Base-by-base conservation (phyloP, 2,888 invertebrate genomes). In the Ypsolopha scabrella region DNA sequence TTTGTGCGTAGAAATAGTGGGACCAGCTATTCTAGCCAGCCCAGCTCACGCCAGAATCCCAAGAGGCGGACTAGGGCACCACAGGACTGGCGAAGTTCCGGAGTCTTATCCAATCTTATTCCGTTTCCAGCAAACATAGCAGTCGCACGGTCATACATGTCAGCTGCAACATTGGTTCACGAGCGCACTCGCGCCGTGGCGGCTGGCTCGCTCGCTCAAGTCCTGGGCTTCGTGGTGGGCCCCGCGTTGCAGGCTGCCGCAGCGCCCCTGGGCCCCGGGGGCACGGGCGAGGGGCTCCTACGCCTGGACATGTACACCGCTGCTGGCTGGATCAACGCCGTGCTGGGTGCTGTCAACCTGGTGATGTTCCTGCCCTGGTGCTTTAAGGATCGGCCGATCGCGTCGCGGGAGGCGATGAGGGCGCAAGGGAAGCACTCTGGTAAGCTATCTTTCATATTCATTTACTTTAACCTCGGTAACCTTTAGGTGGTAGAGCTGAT, bases 291-390 rank as follows among this genome's bases (percentile, higher is more conserved):
- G n/a, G 68, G 73, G 53, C 78, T 89, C 7, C 68, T 94, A 45
- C 88, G 90, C 46, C 79, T 95, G 45, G 93, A 95, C 75, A 95
- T 96, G 95, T 96, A 93, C 80, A 95, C 95, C 0, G 93, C 94
- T 8, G 89, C 93, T 3, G 95, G 94, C 6, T 95, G 95, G 95
- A 90, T 94, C 62, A 95, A 95, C 73, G 94, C 93, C 2, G 56
- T 92, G 33, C 87, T 95, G 64, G 93, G 94, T 10, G 61, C 92
- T 7, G 53, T 91, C 45, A 95, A 95, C 79, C 88, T 94, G 53
- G 62, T 89, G 51, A 83, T 94, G 55, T 93, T 94, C 66, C 77
- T 94, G 64, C 95, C 95, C 0, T 88, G 88, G 59, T 85, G 90
- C 59, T 95, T 95, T 68, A 89, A 89, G 62, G 94, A 95, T 70